Evolutionary conservation across 2,888 invertebrate genomes (phyloP), one percentile per base, ranked within the genome.

Genomic region (Ennomos quercinarius): DNA sequence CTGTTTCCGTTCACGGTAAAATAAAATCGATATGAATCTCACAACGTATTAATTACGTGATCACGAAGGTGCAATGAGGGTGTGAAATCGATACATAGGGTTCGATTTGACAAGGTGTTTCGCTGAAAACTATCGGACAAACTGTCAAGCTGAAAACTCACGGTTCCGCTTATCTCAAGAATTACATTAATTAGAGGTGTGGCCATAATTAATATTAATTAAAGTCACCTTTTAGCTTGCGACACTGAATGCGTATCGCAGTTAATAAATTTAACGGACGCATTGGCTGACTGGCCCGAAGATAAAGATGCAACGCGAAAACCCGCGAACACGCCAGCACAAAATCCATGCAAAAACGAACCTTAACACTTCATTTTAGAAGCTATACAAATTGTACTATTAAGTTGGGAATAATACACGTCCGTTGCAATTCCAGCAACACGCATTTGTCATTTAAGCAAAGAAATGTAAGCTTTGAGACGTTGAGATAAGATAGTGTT

Each of bases 161-260:
- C 83, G 79, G 72, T 71, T 80, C 74, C 77, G 77, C 78, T 83
- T 91, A 91, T 90, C 90, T 88, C 74, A 80, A 82, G 84, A 87
- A 88, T 89, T 88, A 91, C 88, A 87, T 88, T 91, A 90, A 91
- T 91, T 89, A 91, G 86, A 90, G 90, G 90, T 91, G 91, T 89
- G 89, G 88, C 83, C 80, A 86, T 91, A 90, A 91, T 92, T 91
- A 91, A 92, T 92, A 91, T 91, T 89, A 91, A 91, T 91, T 92
- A 89, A 87, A 89, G 88, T 87, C 90, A 86, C 88, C 89, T 91
- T 89, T 90, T 86, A 90, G 86, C 81, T 83, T 78, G 86, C 85
- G 86, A 90, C 90, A 89, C 84, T 86, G 87, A 89, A 89, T 84
- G 88, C 90, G 89, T 91, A 92, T 91, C 92, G 90, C 89, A 83